Evolutionary conservation across 2,888 invertebrate genomes (phyloP), one percentile per base, ranked within the genome.

Genomic region (Aporophyla lueneburgensis): DNA sequence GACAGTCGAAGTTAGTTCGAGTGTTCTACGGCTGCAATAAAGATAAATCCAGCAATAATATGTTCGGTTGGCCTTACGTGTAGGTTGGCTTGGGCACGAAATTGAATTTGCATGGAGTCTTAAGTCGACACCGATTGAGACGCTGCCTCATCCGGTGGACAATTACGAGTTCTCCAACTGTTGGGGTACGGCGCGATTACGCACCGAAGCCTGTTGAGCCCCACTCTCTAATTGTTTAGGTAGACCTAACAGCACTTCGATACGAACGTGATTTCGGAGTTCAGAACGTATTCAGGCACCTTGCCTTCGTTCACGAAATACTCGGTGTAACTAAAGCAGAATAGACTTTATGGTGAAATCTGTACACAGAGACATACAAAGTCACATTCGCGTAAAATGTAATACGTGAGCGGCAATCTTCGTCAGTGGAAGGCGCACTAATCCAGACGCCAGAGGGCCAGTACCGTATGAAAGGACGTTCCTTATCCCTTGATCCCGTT

Each of bases 1-100:
- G 96, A 96, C 96, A 96, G 95, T 94, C 96, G 95, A 96, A 96
- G 94, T 96, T 96, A 96, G 94, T 96, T 96, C 92, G 95, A 96
- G 95, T 96, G 96, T 94, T 96, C 95, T 95, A 96, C 95, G 93
- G 94, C 94, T 93, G 96, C 96, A 96, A 96, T 96, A 96, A 96
- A 96, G 95, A 96, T 96, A 96, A 96, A 96, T 96, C 96, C 96
- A 95, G 95, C 95, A 95, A 96, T 96, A 96, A 96, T 95, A 96
- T 95, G 96, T 96, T 94, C 94, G 93, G 94, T 93, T 94, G 94
- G 95, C 95, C 96, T 96, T 95, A 96, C 93, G 95, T 96, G 95
- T 93, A 93, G 93, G 94, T 94, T 95, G 93, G 94, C 93, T 94
- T 94, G 95, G 95, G 94, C 94, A 95, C 95, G 93, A 96, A 96